Evolutionary conservation across 2,888 invertebrate genomes (phyloP).

Genomic region (Patella ulyssiponensis): DNA sequence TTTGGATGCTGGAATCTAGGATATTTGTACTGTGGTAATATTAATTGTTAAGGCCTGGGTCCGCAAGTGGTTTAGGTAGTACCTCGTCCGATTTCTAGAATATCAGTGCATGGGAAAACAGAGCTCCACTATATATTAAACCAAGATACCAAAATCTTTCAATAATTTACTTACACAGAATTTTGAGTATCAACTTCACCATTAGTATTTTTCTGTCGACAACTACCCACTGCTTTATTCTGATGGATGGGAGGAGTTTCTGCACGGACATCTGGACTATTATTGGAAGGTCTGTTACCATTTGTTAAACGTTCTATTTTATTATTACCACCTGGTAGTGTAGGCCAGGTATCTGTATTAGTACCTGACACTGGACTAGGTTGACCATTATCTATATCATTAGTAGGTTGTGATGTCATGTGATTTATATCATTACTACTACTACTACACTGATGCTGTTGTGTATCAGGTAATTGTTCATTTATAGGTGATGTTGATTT

Average conservation of each 20-base stretch:
- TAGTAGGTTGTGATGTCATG: constrained; percentile 28
- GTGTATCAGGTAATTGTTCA: constrained; percentile 18
- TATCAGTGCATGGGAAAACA: too few relatives aligned
- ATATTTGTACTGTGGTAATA: too few relatives aligned
- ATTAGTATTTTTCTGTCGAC: constrained; percentile 26
- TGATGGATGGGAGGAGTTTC: constrained; percentile 20
- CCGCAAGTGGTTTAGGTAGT: too few relatives aligned
- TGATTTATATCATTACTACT: constrained; percentile 29
- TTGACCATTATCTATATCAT: constrained; percentile 20
- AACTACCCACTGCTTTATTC: constrained; percentile 33
- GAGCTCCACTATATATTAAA: too few relatives aligned
- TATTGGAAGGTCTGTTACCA: constrained; percentile 39
- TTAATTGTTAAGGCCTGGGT: too few relatives aligned
- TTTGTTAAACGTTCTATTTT: constrained; percentile 43
- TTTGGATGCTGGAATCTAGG: too few relatives aligned
- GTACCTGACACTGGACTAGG: constrained; percentile 38
- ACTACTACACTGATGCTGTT: constrained; percentile 5
- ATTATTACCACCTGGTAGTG: constrained; percentile 46
- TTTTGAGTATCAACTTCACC: constrained; percentile 33
- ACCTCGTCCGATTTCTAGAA: too few relatives aligned
- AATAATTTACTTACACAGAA: constrained; percentile 31
- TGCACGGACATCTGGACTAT: constrained; percentile 11
- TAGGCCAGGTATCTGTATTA: constrained; percentile 62
- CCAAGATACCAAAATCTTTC: not conserved
- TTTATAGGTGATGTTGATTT: constrained; percentile 52